Evolutionary conservation across 2,113 vertebrate genomes (phyloP).

Genomic region (Esox niger): DNA sequence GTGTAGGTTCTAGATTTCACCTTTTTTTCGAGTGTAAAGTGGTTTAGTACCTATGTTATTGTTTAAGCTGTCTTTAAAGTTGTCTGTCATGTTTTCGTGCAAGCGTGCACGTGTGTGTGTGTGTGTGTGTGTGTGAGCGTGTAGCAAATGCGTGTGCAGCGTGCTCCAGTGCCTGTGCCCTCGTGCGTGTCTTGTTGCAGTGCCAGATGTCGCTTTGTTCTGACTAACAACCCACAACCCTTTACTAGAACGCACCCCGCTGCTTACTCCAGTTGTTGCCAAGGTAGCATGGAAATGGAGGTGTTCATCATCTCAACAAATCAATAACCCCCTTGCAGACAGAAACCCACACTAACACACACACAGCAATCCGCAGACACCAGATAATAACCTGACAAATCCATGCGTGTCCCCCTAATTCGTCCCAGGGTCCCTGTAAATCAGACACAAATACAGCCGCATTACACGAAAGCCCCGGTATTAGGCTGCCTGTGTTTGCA

Average conservation of each 20-base stretch:
- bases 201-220: no score
- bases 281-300: conserved; percentile 37
- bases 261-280: conserved; percentile 43
- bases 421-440: conserved; percentile 24
- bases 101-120: conserved; percentile 11
- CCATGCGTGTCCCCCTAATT: conserved; percentile 31
- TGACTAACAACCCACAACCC: neutral
- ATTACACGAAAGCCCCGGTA: conserved; percentile 37
- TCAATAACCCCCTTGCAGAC: conserved; percentile 40
- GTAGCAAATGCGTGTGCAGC: conserved; percentile 5
- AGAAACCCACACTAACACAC: conserved; percentile 8
- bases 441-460: conserved; percentile 32
- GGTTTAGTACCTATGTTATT: no score
- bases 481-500: conserved; percentile 24
- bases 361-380: neutral
- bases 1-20: no score
- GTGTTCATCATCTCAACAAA: conserved; percentile 25
- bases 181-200: conserved; percentile 7
- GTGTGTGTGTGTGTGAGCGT: neutral
- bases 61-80: no score
- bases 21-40: no score
- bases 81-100: neutral
- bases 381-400: conserved; percentile 43
- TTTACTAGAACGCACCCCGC: conserved; percentile 9
- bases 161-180: neutral